Base-by-base conservation (phyloP, 2,888 invertebrate genomes). In the Stomorhina lunata region DNA sequence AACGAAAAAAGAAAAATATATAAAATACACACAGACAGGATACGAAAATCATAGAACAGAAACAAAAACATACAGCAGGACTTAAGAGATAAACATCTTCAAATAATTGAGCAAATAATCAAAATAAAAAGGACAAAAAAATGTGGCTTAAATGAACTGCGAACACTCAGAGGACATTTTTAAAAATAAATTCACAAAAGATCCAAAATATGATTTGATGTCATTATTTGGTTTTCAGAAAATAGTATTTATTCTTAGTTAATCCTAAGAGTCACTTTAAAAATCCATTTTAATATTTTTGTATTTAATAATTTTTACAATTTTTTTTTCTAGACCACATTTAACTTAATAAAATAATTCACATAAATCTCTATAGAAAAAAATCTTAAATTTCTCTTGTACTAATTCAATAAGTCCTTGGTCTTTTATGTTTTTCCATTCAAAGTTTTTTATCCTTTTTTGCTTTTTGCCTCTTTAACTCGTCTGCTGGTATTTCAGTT, bases 401-500 rank as follows among this genome's bases (percentile, higher is more conserved):
- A 45, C 45, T 34, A 29, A 59, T 59, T 71, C 45, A 59, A 22
- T 57, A 25, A 71, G 15, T 10, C 57, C 12, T 37, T 27, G 17
- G 25, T 12, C n/a, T 61, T 61, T 61, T 48, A 29, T 55, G 17
- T 17, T 17, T 0, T 50, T 50, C 3, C n/a, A n/a, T 25, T 9
- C 9, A 6, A 12, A 22, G 4, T 32, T 34, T 32, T 3, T 20
- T 50, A 25, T 37, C 15, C 22, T 32, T 3, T 29, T 53, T 73
- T 29, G 27, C 17, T 40, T 2, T 55, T 25, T 17, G 50, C 25
- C 61, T 40, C 50, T 40, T 63, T 50, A 50, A 37, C 61, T 61
- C 50, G 20, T 61, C 50, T 61, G 20, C 25, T 75, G 43, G 55
- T 55, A 65, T 75, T 75, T 55, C 29, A 53, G 10, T 55, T 63